A percentile compares a stretch with the other conserved stretches of the same genome.
These are phyloP conservation scores for Rhyacophila brunnea DNA, from an alignment of 1,140 invertebrate species.

Conservation along the genomic window DNA sequence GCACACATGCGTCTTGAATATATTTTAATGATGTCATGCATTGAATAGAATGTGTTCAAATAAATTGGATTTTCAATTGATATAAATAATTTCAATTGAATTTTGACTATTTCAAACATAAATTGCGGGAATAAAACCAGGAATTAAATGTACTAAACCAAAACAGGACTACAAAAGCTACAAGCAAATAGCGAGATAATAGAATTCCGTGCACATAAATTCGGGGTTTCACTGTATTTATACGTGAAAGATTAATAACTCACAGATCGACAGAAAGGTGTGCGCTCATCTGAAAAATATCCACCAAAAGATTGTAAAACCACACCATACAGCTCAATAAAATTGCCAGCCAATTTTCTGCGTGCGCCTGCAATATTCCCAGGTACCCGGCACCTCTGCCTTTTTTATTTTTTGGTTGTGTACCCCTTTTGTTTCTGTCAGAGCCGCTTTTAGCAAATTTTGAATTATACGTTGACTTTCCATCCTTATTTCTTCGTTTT, in stretches of 20 bases:
- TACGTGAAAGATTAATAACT: conserved; percentile 53
- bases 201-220: no score
- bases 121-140: no score
- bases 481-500: conserved; percentile 54
- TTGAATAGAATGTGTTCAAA: no score
- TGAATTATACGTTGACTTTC: conserved; percentile 49
- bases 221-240: no score
- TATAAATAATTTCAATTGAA: no score
- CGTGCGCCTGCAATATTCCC: conserved; percentile 57
- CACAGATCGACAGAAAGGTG: conserved; percentile 74
- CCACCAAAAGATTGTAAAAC: conserved; percentile 74
- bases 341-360: conserved; percentile 67
- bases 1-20: no score
- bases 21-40: no score
- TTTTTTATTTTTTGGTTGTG: conserved; percentile 45
- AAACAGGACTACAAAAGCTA: no score
- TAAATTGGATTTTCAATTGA: no score
- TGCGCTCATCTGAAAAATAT: conserved; percentile 73
- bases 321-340: conserved; percentile 67
- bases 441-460: conserved; percentile 45
- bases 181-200: no score
- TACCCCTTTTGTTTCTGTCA: conserved; percentile 46
- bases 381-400: conserved; percentile 47
- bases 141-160: no score
- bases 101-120: no score